Evolutionary conservation across 2,888 invertebrate genomes (phyloP), one percentile per base, ranked within the genome.

Genomic region (Candidula unifasciata): DNA sequence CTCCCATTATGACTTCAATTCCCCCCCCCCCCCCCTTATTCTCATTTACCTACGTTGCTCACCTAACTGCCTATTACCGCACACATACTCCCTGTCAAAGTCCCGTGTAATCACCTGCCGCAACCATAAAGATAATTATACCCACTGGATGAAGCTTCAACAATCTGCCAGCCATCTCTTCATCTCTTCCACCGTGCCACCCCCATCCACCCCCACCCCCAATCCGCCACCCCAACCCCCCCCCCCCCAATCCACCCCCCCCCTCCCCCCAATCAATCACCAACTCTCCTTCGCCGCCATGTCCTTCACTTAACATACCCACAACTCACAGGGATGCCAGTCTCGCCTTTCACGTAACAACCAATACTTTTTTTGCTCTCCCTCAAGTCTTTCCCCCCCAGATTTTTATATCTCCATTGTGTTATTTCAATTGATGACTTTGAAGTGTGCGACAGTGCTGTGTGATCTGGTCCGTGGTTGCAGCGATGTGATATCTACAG

Each of bases 61-160:
- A 44, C 30, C 5, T 27, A 27, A 27, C 30, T 30, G n/a, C 3
- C 27, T 16, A n/a, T n/a, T 30, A 68, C 68, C 30, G n/a, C 68
- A 21, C n/a, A 16, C 68, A 3, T 3, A 6, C 30, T 30, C 5
- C 0, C 30, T 0, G 27, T 30, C 68, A 68, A n/a, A n/a, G 68
- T 3, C 30, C 68, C 18, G 18, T 16, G 68, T 6, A 6, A 68
- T 16, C 79, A 35, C 37, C 30, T 21, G 18, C n/a, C 80, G 44
- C 71, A 71, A 27, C 37, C 69, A 52, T 71, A 60, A 30, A 78
- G 33, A 60, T 64, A 69, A 66, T 54, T 44, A 52, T 68, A 66
- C 21, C 37, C 35, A 35, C 71, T 13, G 71, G 35, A 5, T 37
- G 35, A 71, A 21, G 18, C 71, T 37, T 35, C 71, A 68, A 68